A percentile compares a stretch with the other conserved stretches of the same genome.
Evolutionary conservation across 2,113 vertebrate genomes (phyloP).

Genomic region (Bufo gargarizans): DNA sequence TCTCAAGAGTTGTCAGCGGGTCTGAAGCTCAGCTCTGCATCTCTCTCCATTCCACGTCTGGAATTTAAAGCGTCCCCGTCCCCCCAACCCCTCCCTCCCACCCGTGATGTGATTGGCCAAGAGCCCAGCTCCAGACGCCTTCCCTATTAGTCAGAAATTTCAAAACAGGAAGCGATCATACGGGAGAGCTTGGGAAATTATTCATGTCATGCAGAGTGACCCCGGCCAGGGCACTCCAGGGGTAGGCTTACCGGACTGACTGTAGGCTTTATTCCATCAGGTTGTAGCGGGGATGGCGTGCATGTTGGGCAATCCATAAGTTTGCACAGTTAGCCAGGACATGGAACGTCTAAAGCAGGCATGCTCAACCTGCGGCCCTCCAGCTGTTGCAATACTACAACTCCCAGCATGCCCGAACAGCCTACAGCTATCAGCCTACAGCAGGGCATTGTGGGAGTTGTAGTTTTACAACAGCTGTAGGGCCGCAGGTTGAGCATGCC

Average conservation of each 20-base stretch:
- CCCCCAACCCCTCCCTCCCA: slow-evolving; percentile 35
- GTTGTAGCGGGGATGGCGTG: neutral
- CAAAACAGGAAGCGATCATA: slow-evolving; percentile 45
- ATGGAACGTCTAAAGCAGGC: no score
- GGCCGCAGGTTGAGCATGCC: no score
- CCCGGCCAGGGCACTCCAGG: neutral
- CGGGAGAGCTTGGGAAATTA: neutral
- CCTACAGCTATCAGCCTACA: no score
- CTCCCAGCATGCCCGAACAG: no score
- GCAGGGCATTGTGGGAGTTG: no score
- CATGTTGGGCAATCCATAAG: neutral
- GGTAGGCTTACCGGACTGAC: neutral
- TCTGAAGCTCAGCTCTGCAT: slow-evolving; percentile 16
- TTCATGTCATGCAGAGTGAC: neutral
- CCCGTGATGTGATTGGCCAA: slow-evolving; percentile 40
- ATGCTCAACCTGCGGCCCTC: no score
- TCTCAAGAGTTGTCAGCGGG: slow-evolving; percentile 2
- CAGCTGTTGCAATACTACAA: no score
- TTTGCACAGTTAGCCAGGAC: no score
- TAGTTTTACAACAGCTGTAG: no score
- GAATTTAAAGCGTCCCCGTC: slow-evolving; percentile 49
- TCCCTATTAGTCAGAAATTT: slow-evolving; percentile 53
- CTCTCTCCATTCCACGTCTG: slow-evolving; percentile 18
- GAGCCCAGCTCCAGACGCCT: slow-evolving; percentile 41
- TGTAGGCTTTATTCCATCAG: neutral